phyloP scores from a whole-genome alignment of 2,797 vertebrate species.

The Orientallactaga sibirica region DNA sequence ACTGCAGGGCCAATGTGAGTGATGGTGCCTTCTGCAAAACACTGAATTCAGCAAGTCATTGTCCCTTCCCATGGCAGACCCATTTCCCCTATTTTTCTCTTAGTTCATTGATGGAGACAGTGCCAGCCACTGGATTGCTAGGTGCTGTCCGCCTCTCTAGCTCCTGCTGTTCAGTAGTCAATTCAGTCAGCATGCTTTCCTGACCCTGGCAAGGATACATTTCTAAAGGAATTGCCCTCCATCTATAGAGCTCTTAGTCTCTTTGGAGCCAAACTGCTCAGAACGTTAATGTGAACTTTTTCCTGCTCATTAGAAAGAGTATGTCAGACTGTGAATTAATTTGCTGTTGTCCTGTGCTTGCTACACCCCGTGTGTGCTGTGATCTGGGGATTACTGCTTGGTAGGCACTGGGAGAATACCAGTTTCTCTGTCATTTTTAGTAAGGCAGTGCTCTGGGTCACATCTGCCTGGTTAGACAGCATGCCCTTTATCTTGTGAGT shows the following conservation, averaged over 20 bases:
- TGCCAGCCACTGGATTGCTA: background rate
- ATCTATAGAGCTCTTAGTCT: slow-evolving; percentile 40
- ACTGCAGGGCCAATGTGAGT: background rate
- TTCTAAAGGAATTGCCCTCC: slow-evolving; percentile 42
- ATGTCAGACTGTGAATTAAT: slow-evolving; percentile 58
- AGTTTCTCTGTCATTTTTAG: slow-evolving; percentile 9
- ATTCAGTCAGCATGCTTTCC: slow-evolving; percentile 42
- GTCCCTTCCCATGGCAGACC: background rate
- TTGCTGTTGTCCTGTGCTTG: slow-evolving; percentile 2
- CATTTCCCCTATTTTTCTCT: background rate
- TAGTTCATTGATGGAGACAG: background rate
- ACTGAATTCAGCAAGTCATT: background rate
- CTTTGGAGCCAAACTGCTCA: background rate
- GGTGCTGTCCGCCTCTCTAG: background rate
- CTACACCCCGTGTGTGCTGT: slow-evolving; percentile 52
- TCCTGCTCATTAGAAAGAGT: background rate
- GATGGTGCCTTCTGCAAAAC: background rate
- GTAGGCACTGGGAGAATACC: slow-evolving; percentile 50
- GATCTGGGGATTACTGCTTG: slow-evolving; percentile 62
- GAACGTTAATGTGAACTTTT: slow-evolving; percentile 28
- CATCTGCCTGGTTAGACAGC: slow-evolving; percentile 42
- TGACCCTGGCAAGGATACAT: background rate
- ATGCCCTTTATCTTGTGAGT: slow-evolving; percentile 65
- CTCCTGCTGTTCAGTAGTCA: background rate
- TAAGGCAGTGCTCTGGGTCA: slow-evolving; percentile 23